phyloP scores from a whole-genome alignment of 2,113 vertebrate species.

The Callospermophilus lateralis region DNA sequence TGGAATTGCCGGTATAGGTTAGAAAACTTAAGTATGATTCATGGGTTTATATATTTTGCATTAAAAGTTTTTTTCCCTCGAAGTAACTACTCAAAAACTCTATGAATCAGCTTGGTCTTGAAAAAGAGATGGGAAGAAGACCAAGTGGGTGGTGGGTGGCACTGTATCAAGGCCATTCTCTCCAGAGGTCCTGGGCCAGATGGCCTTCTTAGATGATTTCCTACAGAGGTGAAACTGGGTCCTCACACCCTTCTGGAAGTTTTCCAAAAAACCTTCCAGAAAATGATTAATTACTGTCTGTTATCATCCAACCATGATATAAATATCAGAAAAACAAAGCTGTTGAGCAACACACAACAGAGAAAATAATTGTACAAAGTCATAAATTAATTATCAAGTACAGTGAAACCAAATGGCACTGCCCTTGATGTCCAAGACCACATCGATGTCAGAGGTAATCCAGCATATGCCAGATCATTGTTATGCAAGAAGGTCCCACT shows the following conservation, averaged over 20 bases:
- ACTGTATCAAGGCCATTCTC: rapidly evolving
- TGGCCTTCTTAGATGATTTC: not conserved
- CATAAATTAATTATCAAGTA: not conserved
- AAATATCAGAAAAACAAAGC: not conserved
- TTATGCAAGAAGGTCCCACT: not conserved
- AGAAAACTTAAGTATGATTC: conserved; percentile 16
- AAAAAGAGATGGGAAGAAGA: not conserved
- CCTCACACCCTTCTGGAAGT: not conserved
- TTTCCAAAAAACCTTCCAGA: not conserved
- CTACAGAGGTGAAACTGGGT: not conserved
- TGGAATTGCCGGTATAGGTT: not conserved
- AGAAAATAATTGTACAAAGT: not conserved
- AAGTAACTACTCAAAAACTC: not conserved
- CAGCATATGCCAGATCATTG: not conserved
- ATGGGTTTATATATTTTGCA: not conserved
- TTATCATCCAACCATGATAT: not conserved
- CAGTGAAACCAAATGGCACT: not conserved
- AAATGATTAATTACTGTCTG: not conserved
- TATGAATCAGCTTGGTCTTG: not conserved
- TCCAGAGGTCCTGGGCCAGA: not conserved
- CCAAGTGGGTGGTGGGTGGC: not conserved
- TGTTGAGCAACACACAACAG: not conserved
- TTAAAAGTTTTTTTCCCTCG: not conserved
- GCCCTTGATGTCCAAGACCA: not conserved
- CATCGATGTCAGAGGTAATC: not conserved